These are phyloP conservation scores for Cydia fagiglandana DNA, from an alignment of 1,140 invertebrate genomes.

Conservation along the genomic window DNA sequence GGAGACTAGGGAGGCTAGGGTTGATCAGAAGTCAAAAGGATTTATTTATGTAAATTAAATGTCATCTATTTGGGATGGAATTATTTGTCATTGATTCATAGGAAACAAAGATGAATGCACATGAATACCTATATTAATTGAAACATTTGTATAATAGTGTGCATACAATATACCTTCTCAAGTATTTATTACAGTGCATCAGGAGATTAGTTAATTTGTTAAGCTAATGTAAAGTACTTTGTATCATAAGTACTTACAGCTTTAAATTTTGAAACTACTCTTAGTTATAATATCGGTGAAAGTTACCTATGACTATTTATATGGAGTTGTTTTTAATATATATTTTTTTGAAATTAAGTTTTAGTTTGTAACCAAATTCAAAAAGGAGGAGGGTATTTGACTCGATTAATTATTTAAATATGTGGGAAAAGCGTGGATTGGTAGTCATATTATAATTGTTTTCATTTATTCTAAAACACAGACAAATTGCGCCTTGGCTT, in stretches of 20 bases:
- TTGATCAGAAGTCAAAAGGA: constrained; percentile 23
- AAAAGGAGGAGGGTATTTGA: too few relatives aligned
- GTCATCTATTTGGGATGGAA: not conserved
- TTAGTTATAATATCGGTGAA: too few relatives aligned
- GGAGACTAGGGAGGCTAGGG: not conserved
- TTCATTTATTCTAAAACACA: constrained; percentile 1
- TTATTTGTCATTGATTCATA: constrained; percentile 1
- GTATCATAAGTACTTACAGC: too few relatives aligned
- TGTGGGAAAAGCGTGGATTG: not conserved
- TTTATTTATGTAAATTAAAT: constrained; percentile 27
- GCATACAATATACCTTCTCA: too few relatives aligned
- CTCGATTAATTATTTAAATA: not conserved
- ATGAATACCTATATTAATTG: not conserved
- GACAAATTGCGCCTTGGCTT: not conserved
- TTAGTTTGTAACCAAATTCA: too few relatives aligned
- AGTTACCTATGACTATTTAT: too few relatives aligned
- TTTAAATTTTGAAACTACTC: too few relatives aligned
- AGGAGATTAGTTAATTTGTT: too few relatives aligned
- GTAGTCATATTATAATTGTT: not conserved
- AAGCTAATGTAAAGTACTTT: too few relatives aligned
- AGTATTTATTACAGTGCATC: too few relatives aligned
- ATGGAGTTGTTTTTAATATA: too few relatives aligned
- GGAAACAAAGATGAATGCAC: not conserved
- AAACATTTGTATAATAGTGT: too few relatives aligned
- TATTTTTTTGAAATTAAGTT: not conserved